Conservation (phyloP, 1,140 invertebrate genomes). For the Euura saliciscinereae region DNA sequence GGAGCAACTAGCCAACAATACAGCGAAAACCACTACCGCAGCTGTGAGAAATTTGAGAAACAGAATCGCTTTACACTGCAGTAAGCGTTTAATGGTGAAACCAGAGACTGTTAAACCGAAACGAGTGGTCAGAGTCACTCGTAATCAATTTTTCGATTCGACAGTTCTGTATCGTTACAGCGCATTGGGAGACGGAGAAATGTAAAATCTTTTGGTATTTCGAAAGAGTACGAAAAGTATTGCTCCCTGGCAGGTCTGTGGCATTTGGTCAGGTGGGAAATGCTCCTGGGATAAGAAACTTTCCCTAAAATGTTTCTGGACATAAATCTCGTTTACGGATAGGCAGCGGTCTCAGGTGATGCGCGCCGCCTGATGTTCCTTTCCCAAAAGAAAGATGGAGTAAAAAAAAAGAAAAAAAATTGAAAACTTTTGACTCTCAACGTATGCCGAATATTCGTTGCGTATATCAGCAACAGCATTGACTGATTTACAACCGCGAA, state of each 20-base stretch:
- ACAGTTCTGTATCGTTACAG: constrained; percentile 24
- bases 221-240: constrained; percentile 26
- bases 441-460: constrained; percentile 31
- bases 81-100: no score
- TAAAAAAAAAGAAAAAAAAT: no score
- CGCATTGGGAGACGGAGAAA: constrained; percentile 43
- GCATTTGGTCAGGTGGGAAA: constrained; percentile 38
- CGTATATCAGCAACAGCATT: constrained; percentile 16
- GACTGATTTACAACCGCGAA: neutral
- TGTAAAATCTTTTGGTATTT: constrained; percentile 50
- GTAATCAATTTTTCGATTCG: no score
- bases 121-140: no score
- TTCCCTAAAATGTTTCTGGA: constrained; percentile 49
- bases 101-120: no score
- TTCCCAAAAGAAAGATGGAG: constrained; percentile 36
- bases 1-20: constrained; percentile 12
- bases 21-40: neutral
- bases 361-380: constrained; percentile 28
- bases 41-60: no score
- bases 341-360: constrained; percentile 45
- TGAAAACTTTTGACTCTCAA: constrained; percentile 30
- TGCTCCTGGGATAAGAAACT: constrained; percentile 44
- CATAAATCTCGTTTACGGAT: constrained; percentile 54
- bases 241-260: constrained; percentile 10
- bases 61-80: no score